Evolutionary conservation across 2,113 vertebrate genomes (phyloP).

Genomic region (Trichechus manatus): DNA sequence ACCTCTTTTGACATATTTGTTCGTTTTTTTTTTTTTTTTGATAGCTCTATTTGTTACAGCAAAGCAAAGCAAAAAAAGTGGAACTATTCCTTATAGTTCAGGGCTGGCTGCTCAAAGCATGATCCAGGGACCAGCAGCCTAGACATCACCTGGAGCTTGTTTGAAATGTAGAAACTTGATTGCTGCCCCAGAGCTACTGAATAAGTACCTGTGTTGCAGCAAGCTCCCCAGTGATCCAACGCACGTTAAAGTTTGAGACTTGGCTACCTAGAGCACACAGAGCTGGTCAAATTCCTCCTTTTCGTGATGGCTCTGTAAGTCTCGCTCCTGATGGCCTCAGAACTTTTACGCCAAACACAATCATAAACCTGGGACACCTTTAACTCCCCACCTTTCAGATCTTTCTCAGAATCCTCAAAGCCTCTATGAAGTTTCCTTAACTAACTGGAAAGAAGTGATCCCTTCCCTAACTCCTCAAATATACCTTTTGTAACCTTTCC

Average conservation of each 20-base stretch:
- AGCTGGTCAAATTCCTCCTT: neutral
- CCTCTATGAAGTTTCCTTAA: neutral
- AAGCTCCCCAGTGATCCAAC: neutral
- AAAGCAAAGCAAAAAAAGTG: neutral
- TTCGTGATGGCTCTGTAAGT: neutral
- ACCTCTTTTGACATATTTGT: neutral
- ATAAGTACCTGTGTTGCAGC: neutral
- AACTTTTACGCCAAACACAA: neutral
- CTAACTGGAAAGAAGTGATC: neutral
- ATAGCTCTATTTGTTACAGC: neutral
- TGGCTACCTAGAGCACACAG: neutral
- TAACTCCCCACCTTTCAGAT: neutral
- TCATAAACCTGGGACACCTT: neutral
- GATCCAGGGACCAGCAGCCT: neutral
- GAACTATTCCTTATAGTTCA: neutral
- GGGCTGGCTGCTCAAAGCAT: neutral
- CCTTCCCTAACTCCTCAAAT: neutral
- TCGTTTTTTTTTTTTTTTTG: neutral
- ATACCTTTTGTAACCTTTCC: neutral
- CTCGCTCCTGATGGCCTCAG: neutral
- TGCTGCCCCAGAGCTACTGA: neutral
- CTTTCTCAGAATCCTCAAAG: constrained; percentile 1
- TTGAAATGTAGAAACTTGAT: neutral
- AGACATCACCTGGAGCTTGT: neutral
- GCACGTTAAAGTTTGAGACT: neutral